Percentiles rank a stretch among this genome's conserved stretches.
These are phyloP conservation scores for Danio rerio DNA, from an alignment of 2,113 vertebrate species.

Conservation along the genomic window GRCz12tu NC_133188.1:40931501-40932000, in stretches of 20 bases:
- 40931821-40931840: slow-evolving; percentile 9
- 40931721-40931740: not conserved
- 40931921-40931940: not conserved
- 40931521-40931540: too few species aligned
- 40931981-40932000: not conserved
- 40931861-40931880: not conserved
- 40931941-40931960: too few species aligned
- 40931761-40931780: not conserved
- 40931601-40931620: too few species aligned
- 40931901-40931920: not conserved
- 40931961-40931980: not conserved
- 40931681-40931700: not conserved
- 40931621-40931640: too few species aligned
- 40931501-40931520: too few species aligned
- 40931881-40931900: not conserved
- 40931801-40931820: not conserved
- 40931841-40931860: slow-evolving; percentile 2
- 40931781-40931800: not conserved
- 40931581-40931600: too few species aligned
- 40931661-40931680: not conserved
- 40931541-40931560: too few species aligned
- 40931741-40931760: not conserved
- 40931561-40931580: too few species aligned
- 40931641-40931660: not conserved
- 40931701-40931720: not conserved